phyloP scores from a whole-genome alignment of 2,888 invertebrate species.

The Drosophila kokeensis region DNA sequence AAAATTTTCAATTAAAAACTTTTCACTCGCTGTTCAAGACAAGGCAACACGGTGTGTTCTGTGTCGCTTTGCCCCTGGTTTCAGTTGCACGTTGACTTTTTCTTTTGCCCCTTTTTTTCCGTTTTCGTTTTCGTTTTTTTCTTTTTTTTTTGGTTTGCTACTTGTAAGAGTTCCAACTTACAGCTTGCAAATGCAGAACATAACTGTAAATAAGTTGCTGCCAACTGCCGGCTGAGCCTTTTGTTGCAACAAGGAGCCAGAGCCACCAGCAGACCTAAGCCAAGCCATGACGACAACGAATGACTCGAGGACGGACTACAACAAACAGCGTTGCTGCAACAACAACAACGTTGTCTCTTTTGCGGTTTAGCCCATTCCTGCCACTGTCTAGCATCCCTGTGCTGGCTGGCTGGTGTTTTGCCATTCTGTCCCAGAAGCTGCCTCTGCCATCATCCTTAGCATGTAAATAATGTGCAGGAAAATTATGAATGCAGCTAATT shows the following conservation, averaged over 20 bases:
- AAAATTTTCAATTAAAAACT: slow-evolving; percentile 83
- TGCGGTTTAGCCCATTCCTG: slow-evolving; percentile 36
- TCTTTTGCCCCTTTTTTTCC: slow-evolving; percentile 20
- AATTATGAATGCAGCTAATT: slow-evolving; percentile 82
- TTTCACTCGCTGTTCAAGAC: slow-evolving; percentile 55
- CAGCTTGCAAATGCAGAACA: slow-evolving; percentile 66
- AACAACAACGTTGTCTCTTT: slow-evolving; percentile 30
- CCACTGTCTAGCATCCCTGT: slow-evolving; percentile 38
- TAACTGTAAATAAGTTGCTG: slow-evolving; percentile 71
- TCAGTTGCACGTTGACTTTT: slow-evolving; percentile 33
- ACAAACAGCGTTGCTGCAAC: neutral
- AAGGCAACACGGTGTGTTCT: slow-evolving; percentile 13
- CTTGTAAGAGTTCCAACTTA: slow-evolving; percentile 73
- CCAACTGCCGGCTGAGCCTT: slow-evolving; percentile 43
- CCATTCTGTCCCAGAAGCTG: slow-evolving; percentile 19
- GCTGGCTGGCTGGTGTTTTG: neutral
- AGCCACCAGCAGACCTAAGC: slow-evolving; percentile 27
- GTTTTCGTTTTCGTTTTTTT: neutral
- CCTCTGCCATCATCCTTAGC: slow-evolving; percentile 62
- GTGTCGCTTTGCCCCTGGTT: slow-evolving; percentile 8
- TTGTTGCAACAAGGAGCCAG: slow-evolving; percentile 34
- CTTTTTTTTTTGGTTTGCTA: slow-evolving; percentile 32
- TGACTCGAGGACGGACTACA: neutral
- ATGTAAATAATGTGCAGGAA: slow-evolving; percentile 78
- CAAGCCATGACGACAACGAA: slow-evolving; percentile 37